These are phyloP conservation scores for Atrichornis clamosus DNA, from an alignment of 2,113 vertebrate species.

Conservation along the genomic window DNA sequence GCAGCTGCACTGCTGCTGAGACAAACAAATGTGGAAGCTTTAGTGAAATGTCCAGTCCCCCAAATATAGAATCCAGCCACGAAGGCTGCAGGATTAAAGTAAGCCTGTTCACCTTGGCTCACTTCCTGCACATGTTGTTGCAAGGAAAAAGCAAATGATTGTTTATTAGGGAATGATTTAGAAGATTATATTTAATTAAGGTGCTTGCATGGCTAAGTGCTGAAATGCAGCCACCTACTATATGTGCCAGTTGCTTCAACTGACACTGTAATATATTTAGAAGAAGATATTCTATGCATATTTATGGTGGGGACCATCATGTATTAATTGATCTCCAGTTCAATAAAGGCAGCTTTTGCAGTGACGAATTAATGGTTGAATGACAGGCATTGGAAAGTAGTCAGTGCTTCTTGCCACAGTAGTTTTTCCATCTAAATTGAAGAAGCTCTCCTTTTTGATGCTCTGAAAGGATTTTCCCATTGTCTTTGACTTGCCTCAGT, in stretches of 20 bases:
- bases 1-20: conserved; percentile 12
- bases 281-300: background rate
- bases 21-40: background rate
- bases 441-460: background rate
- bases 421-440: background rate
- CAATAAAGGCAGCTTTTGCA: background rate
- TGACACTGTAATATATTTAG: background rate
- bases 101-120: background rate
- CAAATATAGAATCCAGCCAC: background rate
- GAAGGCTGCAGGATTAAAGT: background rate
- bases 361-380: background rate
- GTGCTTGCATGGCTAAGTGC: background rate
- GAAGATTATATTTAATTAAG: background rate
- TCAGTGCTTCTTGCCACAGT: fast-evolving
- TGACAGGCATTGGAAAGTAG: background rate
- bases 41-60: background rate
- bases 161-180: background rate
- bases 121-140: background rate
- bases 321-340: background rate
- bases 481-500: background rate
- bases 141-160: background rate
- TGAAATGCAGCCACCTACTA: background rate
- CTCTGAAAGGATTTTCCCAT: background rate
- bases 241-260: background rate
- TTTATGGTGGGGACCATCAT: background rate